phyloP scores from a whole-genome alignment of 1,140 invertebrate genomes.

The Zaprionus camerounensis region DNA sequence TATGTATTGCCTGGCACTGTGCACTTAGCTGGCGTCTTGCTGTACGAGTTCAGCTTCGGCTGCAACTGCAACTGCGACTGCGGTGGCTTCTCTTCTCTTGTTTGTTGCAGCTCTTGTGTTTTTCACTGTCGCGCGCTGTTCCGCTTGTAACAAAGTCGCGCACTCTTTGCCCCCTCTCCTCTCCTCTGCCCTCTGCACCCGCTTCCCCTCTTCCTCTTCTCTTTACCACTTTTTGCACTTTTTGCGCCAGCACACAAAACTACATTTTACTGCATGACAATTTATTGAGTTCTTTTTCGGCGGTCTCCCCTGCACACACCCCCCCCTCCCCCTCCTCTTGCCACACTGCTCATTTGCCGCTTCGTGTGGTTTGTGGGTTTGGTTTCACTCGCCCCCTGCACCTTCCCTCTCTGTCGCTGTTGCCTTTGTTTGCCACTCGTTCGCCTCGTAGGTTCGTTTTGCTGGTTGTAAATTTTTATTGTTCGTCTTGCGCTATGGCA shows the following conservation, averaged over 20 bases:
- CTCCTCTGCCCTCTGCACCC: not conserved
- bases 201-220: conserved; percentile 28
- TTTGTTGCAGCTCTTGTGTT: conserved; percentile 19
- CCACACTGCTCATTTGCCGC: conserved; percentile 40
- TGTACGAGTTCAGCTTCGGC: conserved; percentile 35
- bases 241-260: conserved; percentile 47
- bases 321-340: not conserved
- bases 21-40: conserved; percentile 74
- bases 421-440: conserved; percentile 40
- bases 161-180: conserved; percentile 43
- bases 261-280: conserved; percentile 83
- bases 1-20: conserved; percentile 36
- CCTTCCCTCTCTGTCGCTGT: too few relatives aligned
- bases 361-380: conserved; percentile 45
- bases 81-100: conserved; percentile 8
- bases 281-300: conserved; percentile 77
- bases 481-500: conserved; percentile 59
- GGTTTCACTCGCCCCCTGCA: not conserved
- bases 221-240: conserved; percentile 11
- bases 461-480: conserved; percentile 80
- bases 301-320: not conserved
- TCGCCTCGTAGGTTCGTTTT: conserved; percentile 45
- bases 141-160: conserved; percentile 76
- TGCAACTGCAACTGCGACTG: not conserved
- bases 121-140: conserved; percentile 53